Evolutionary conservation across 2,888 invertebrate species (phyloP).

Genomic region (Anticlea derivata): DNA sequence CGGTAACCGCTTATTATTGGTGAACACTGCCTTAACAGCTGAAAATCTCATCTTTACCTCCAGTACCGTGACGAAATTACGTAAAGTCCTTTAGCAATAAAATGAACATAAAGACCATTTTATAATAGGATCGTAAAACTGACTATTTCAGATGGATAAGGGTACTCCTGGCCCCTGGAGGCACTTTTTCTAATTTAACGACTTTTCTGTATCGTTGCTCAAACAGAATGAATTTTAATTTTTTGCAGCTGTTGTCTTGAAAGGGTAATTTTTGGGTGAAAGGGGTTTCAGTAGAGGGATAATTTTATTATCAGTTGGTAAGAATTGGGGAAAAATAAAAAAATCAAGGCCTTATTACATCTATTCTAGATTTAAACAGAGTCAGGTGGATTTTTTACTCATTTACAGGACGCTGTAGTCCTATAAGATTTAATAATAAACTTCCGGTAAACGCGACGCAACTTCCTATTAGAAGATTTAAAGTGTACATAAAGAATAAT

Average conservation of each 20-base stretch:
- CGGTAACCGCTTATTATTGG: background rate
- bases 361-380: no score
- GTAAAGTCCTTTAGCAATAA: slow-evolving; percentile 81
- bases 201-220: slow-evolving; percentile 63
- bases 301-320: no score
- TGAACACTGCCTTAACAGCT: slow-evolving; percentile 64
- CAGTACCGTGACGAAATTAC: slow-evolving; percentile 78
- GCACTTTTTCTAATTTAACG: slow-evolving; percentile 76
- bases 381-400: no score
- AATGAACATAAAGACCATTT: slow-evolving; percentile 80
- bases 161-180: slow-evolving; percentile 40
- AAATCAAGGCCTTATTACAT: no score
- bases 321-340: no score
- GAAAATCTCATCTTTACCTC: slow-evolving; percentile 73
- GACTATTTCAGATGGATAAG: slow-evolving; percentile 59
- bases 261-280: slow-evolving; percentile 27
- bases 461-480: no score
- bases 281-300: no score
- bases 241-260: slow-evolving; percentile 54
- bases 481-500: no score
- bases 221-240: slow-evolving; percentile 57
- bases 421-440: no score
- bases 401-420: no score
- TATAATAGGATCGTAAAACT: slow-evolving; percentile 81
- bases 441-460: no score